phyloP scores from a whole-genome alignment of 2,797 vertebrate species.

The Leuciscus waleckii region DNA sequence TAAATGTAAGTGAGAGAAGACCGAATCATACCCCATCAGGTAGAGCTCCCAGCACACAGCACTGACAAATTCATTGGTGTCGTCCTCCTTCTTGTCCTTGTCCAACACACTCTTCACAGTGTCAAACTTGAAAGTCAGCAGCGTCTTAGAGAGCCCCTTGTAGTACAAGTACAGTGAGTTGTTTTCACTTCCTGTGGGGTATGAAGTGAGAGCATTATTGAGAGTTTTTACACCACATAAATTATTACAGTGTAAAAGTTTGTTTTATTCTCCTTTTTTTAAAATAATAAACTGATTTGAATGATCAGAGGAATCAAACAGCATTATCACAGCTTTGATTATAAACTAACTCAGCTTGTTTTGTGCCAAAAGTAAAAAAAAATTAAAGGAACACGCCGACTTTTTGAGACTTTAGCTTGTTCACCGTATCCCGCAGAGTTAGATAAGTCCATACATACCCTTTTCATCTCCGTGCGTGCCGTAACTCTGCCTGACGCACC shows the following conservation, averaged over 20 bases:
- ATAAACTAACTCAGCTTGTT: not conserved
- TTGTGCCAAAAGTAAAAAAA: not conserved
- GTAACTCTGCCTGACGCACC: no score
- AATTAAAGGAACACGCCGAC: no score
- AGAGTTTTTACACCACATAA: not conserved
- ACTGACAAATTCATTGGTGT: slow-evolving; percentile 99
- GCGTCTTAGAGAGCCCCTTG: slow-evolving; percentile 98
- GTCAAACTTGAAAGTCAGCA: slow-evolving; percentile 98
- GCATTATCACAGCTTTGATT: slow-evolving; percentile 13
- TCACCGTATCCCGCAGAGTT: no score
- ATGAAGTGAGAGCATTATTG: not conserved
- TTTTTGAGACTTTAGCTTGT: no score
- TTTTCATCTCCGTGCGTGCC: no score
- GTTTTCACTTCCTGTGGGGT: slow-evolving; percentile 92
- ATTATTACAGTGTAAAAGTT: not conserved
- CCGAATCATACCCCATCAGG: slow-evolving; percentile 90
- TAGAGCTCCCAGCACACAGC: slow-evolving; percentile 97
- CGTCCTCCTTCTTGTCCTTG: slow-evolving; percentile 98
- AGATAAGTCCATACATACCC: no score
- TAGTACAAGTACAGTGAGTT: slow-evolving; percentile 99
- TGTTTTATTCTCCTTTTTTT: not conserved
- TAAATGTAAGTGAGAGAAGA: not conserved
- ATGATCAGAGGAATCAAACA: not conserved
- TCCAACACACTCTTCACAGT: slow-evolving; percentile 98
- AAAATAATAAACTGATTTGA: not conserved